Base-by-base conservation (phyloP, 2,888 invertebrate genomes). In the Carpatolechia fugitivella region DNA sequence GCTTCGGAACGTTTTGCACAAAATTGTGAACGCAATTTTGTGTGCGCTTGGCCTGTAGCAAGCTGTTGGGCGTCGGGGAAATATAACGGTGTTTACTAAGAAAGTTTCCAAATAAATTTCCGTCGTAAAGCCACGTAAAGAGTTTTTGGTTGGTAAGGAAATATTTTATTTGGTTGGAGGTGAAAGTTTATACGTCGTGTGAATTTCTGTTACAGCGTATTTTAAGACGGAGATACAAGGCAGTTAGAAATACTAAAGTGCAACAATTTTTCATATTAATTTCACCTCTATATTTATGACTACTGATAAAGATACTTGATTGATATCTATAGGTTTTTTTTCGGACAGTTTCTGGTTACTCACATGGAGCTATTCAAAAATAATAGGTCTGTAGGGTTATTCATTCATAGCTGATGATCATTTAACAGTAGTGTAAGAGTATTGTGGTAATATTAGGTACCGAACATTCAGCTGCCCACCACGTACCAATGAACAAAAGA, bases 101-200 rank as follows among this genome's bases (percentile, higher is more conserved):
- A 41, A 54, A 49, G 33, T 54, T 54, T 44, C 20, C 24, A 29
- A 44, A 44, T 44, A 44, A 16, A 31, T 46, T 29, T 53, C 16
- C 53, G 18, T 46, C 29, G 24, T 31, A 24, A 41, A 44, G 44
- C 44, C 44, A 44, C 24, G 24, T 44, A 44, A 44, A 44, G 44
- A 44, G 24, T 44, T 44, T 11, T 24, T 44, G 13, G 29, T 10
- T 10, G 40, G 38, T 38, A 20, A n/a, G 50, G 36, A 44, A 40
- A 38, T 33, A 44, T 41, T 20, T 41, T 20, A 16, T 44, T 44
- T 29, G 20, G 44, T 20, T 24, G 44, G 44, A 29, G 44, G 29
- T 44, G 44, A 29, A 44, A 29, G 20, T 20, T 29, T 33, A n/a
- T 33, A 11, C 2, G 10, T 11, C 33, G 3, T 33, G n/a, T 33